Evolutionary conservation across 2,888 invertebrate genomes (phyloP).

Genomic region (Branchellion lobata): DNA sequence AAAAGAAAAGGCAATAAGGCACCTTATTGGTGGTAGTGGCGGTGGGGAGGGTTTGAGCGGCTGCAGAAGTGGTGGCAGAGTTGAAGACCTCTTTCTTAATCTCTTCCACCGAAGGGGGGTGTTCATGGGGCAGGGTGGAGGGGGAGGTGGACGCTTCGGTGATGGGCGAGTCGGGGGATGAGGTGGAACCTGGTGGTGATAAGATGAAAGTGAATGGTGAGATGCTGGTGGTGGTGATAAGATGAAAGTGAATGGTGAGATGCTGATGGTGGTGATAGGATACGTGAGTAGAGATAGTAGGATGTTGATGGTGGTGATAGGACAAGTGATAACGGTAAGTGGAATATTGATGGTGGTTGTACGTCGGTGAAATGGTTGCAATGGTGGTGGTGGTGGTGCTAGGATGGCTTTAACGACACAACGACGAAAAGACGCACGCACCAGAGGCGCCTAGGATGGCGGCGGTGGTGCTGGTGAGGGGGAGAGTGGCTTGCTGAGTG

Average conservation of each 20-base stretch:
- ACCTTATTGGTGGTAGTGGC: too few species aligned
- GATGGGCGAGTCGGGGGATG: conserved; percentile 2
- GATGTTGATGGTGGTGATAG: too few species aligned
- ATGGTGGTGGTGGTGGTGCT: too few species aligned
- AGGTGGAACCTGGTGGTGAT: neutral
- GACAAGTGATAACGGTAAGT: too few species aligned
- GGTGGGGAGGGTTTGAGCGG: too few species aligned
- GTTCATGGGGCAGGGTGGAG: neutral
- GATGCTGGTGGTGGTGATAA: neutral
- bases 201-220: neutral
- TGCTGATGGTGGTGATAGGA: too few species aligned
- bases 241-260: neutral
- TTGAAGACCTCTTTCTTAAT: neutral
- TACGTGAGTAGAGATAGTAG: too few species aligned
- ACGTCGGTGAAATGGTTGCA: too few species aligned
- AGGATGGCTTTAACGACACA: too few species aligned
- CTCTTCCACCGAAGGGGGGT: neutral
- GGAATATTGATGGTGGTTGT: too few species aligned
- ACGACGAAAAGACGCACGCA: neutral
- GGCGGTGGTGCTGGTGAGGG: neutral
- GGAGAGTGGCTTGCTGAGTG: neutral
- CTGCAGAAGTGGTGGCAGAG: neutral
- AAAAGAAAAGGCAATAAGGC: too few species aligned
- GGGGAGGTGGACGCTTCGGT: neutral
- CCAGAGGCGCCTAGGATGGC: neutral